phyloP scores from a whole-genome alignment of 2,888 invertebrate species.

The Allacma fusca region DNA sequence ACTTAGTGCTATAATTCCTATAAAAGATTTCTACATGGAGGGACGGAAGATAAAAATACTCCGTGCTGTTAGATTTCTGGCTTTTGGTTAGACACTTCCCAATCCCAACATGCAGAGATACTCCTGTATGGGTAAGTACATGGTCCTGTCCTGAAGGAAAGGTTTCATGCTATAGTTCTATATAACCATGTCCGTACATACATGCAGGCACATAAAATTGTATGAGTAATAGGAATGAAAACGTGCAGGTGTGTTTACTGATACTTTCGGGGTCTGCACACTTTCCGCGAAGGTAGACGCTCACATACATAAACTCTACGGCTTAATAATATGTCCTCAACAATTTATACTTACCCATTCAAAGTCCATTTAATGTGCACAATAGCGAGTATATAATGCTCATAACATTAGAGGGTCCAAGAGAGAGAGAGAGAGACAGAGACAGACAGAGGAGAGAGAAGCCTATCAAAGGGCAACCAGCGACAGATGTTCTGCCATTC shows the following conservation, averaged over 20 bases:
- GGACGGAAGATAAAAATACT: not conserved
- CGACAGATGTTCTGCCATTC: conserved; percentile 45
- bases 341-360: conserved; percentile 26
- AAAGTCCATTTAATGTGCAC: conserved; percentile 13
- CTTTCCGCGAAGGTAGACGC: conserved; percentile 39
- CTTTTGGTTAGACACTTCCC: not conserved
- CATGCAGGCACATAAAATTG: not conserved
- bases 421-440: conserved; percentile 11
- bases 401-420: conserved; percentile 18
- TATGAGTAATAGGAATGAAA: conserved; percentile 26
- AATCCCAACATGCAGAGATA: not conserved
- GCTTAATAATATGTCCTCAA: conserved; percentile 16
- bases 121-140: too few species aligned
- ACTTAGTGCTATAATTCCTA: too few species aligned
- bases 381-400: conserved; percentile 3
- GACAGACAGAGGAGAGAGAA: too few species aligned
- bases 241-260: conserved; percentile 48
- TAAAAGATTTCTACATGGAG: not conserved
- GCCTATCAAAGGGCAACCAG: conserved; percentile 48
- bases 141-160: too few species aligned
- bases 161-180: not conserved
- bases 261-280: conserved; percentile 40
- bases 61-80: conserved; percentile 10
- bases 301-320: not conserved
- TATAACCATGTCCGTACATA: not conserved